Evolutionary conservation across 2,888 invertebrate species (phyloP).

Genomic region (Tholera decimalis): DNA sequence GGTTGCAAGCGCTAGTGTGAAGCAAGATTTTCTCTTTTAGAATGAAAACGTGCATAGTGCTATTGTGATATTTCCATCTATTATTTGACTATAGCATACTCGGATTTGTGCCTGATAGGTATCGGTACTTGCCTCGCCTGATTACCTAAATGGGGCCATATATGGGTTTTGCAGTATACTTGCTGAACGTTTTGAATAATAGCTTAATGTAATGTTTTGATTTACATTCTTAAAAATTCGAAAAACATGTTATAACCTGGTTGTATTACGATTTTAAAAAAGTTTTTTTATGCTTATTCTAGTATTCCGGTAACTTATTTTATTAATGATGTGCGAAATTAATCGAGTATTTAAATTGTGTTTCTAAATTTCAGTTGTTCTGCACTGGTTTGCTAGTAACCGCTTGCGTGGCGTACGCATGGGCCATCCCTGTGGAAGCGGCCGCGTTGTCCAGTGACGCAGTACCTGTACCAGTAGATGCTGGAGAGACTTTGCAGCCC

Average conservation of each 20-base stretch:
- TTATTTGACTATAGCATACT: neutral
- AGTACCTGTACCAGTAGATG: slow-evolving; percentile 20
- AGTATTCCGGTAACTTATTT: neutral
- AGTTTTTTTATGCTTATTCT: too few species aligned
- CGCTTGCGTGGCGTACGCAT: slow-evolving; percentile 73
- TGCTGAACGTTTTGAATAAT: too few species aligned
- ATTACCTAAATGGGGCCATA: too few species aligned
- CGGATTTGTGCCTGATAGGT: neutral
- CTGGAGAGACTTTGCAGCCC: slow-evolving; percentile 46
- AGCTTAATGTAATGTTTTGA: neutral
- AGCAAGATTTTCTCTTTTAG: neutral
- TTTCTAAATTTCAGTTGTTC: slow-evolving; percentile 68
- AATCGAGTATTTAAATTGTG: neutral
- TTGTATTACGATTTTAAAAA: neutral
- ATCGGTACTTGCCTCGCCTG: too few species aligned
- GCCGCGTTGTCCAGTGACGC: slow-evolving; percentile 62
- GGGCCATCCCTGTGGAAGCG: slow-evolving; percentile 69
- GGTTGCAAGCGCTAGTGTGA: neutral
- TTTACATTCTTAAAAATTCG: neutral
- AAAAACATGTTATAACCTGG: neutral
- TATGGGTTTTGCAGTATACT: neutral
- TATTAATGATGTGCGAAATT: neutral
- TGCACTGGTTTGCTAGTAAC: slow-evolving; percentile 73
- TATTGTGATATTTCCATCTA: neutral
- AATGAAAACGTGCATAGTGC: neutral